Conservation (phyloP, 2,113 vertebrate genomes). For the Zosterops lateralis region DNA sequence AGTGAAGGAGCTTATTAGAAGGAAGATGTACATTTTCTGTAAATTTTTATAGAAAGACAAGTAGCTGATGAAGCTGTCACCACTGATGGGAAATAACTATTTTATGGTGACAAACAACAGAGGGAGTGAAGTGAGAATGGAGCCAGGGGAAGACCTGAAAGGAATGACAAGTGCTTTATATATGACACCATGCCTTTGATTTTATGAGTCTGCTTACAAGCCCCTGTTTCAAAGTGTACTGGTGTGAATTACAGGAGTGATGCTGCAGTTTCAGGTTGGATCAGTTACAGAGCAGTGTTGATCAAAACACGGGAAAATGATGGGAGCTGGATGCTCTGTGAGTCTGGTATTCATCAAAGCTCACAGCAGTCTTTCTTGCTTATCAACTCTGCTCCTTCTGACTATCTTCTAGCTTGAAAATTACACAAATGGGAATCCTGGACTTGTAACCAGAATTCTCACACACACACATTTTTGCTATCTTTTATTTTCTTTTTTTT, state of each 20-base stretch:
- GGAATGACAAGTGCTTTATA: background rate
- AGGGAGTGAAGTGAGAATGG: background rate
- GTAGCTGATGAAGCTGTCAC: conserved; percentile 22
- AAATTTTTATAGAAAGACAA: background rate
- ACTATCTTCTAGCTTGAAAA: background rate
- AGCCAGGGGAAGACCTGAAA: background rate
- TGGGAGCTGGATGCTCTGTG: background rate
- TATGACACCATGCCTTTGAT: background rate
- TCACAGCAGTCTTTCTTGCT: background rate
- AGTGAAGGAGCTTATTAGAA: background rate
- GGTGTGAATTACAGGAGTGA: background rate
- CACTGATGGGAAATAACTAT: background rate
- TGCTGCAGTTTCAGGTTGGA: background rate
- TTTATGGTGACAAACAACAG: background rate
- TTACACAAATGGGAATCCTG: background rate
- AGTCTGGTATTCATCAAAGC: background rate
- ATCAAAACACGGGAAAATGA: background rate
- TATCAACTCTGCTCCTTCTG: background rate
- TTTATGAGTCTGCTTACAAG: background rate
- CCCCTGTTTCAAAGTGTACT: background rate
- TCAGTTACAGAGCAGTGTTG: background rate
- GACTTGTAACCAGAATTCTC: background rate
- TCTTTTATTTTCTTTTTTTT: background rate
- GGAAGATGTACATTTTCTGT: background rate
- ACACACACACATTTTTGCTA: background rate